Percentiles rank a stretch among this genome's conserved stretches.
Evolutionary conservation across 2,113 vertebrate genomes (phyloP).

Genomic region (Pimephales promelas): DNA sequence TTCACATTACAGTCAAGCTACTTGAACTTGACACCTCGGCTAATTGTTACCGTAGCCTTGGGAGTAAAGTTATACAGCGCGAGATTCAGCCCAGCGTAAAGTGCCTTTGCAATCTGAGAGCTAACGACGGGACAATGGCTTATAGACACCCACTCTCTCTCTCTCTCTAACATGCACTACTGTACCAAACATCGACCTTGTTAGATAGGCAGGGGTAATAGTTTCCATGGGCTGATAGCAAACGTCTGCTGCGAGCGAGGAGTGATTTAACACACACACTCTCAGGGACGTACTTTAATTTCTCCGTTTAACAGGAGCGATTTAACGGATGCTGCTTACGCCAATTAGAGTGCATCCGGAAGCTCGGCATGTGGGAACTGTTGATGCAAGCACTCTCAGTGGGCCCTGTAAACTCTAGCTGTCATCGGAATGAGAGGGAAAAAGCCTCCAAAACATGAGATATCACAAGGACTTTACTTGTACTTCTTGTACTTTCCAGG

Average conservation of each 20-base stretch:
- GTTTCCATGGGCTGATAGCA: slow-evolving; percentile 72
- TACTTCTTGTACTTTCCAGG: too few relatives aligned
- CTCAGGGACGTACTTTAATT: slow-evolving; percentile 45
- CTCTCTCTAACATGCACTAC: slow-evolving; percentile 7
- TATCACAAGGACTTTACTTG: not conserved
- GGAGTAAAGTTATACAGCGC: slow-evolving; percentile 27
- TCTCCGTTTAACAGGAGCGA: slow-evolving; percentile 59
- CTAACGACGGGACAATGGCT: slow-evolving; percentile 34
- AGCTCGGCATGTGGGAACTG: slow-evolving; percentile 64
- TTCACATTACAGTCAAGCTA: slow-evolving; percentile 41
- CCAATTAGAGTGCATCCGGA: slow-evolving; percentile 83
- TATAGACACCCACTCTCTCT: slow-evolving; percentile 23
- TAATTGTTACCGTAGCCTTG: slow-evolving; percentile 46
- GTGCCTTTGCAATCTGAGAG: slow-evolving; percentile 40
- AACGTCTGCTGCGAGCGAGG: slow-evolving; percentile 41
- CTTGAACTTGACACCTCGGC: slow-evolving; percentile 50
- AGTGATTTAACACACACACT: slow-evolving; percentile 55
- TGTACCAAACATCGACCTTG: slow-evolving; percentile 19
- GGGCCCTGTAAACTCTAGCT: slow-evolving; percentile 30
- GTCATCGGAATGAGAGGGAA: not conserved
- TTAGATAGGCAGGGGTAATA: slow-evolving; percentile 53
- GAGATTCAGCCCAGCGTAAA: not conserved
- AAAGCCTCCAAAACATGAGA: not conserved
- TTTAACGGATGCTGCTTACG: slow-evolving; percentile 78
- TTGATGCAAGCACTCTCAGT: slow-evolving; percentile 57